Conservation (phyloP, 2,797 vertebrate species). For the Salmo trutta region DNA sequence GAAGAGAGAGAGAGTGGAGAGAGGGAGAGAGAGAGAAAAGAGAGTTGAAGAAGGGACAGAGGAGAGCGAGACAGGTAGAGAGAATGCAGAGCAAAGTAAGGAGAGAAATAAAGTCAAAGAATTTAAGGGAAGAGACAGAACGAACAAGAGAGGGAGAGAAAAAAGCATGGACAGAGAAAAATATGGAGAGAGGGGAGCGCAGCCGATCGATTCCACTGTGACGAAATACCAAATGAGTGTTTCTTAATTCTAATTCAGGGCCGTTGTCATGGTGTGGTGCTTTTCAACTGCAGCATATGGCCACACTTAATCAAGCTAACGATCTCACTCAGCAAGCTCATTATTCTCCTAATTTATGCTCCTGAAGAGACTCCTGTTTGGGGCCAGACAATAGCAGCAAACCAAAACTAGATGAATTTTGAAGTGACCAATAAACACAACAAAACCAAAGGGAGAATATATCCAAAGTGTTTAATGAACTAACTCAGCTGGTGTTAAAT, state of each 20-base stretch:
- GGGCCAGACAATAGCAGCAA: slow-evolving; percentile 21
- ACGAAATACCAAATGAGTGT: slow-evolving; percentile 62
- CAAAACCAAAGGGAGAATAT: slow-evolving; percentile 28
- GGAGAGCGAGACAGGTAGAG: not conserved
- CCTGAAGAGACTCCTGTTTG: slow-evolving; percentile 39
- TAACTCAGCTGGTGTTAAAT: slow-evolving; percentile 65
- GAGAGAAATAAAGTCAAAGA: slow-evolving; percentile 7
- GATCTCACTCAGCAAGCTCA: slow-evolving; percentile 51
- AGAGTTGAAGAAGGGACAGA: no score
- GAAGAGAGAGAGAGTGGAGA: no score
- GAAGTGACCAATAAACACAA: slow-evolving; percentile 39
- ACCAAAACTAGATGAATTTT: slow-evolving; percentile 30
- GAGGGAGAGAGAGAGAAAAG: slow-evolving; percentile 18
- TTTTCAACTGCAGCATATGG: slow-evolving; percentile 64
- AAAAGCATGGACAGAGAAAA: not conserved
- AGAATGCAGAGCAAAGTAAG: not conserved
- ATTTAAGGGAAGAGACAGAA: not conserved
- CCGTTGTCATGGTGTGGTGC: slow-evolving; percentile 45
- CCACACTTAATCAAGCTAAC: slow-evolving; percentile 68
- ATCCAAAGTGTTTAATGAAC: slow-evolving; percentile 61
- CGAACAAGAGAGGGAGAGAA: slow-evolving; percentile 6
- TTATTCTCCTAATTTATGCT: slow-evolving; percentile 59
- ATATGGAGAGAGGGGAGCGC: slow-evolving; percentile 24
- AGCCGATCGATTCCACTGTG: slow-evolving; percentile 50
- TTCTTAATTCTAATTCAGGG: slow-evolving; percentile 68